Conservation (phyloP, 2,113 vertebrate genomes). For the Felis chaus region DNA sequence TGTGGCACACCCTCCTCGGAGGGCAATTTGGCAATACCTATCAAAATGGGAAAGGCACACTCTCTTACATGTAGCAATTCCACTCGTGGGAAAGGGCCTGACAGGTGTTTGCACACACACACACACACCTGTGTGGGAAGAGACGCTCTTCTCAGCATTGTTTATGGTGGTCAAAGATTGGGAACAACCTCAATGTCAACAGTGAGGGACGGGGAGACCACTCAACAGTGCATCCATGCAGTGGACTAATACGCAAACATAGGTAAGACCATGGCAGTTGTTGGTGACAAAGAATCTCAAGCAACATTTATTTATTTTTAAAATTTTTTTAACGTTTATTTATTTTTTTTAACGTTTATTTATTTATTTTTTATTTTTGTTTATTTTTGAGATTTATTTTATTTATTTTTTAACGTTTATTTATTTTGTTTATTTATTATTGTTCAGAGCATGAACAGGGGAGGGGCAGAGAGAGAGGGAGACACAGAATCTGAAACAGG, state of each 20-base stretch:
- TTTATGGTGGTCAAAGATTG: no score
- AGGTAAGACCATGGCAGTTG: no score
- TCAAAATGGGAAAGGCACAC: background rate
- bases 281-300: background rate
- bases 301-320: no score
- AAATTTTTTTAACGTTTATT: no score
- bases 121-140: background rate
- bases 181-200: background rate
- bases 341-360: no score
- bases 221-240: accelerated
- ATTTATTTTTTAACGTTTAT: no score
- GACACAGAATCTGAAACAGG: no score
- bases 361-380: no score
- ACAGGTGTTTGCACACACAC: background rate
- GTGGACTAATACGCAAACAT: background rate
- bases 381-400: no score
- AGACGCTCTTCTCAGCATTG: background rate
- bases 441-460: no score
- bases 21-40: conserved; percentile 26
- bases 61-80: background rate
- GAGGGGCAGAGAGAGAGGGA: no score
- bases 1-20: conserved; percentile 14
- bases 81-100: background rate
- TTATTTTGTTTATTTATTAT: no score
- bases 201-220: background rate